These are phyloP conservation scores for Poicephalus gulielmi DNA, from an alignment of 2,113 vertebrate species.

Conservation along the genomic window DNA sequence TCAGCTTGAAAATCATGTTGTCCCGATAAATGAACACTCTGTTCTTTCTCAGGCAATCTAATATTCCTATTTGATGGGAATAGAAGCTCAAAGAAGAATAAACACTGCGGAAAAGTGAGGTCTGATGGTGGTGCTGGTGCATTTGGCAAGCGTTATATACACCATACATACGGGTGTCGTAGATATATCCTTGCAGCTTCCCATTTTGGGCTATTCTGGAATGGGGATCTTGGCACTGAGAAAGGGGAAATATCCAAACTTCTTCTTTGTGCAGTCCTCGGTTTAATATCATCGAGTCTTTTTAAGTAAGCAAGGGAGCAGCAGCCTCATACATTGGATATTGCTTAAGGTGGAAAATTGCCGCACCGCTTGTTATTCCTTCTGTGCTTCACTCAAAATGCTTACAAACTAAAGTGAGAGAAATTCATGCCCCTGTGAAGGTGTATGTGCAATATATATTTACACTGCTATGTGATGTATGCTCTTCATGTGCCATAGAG, in stretches of 20 bases:
- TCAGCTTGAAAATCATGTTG: conserved; percentile 1
- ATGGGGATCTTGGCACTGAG: not conserved
- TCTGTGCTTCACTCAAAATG: not conserved
- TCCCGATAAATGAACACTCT: not conserved
- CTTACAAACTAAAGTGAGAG: not conserved
- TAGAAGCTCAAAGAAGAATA: not conserved
- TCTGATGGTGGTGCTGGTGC: not conserved
- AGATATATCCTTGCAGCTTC: not conserved
- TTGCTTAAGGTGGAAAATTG: not conserved
- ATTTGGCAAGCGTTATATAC: not conserved
- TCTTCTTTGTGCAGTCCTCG: not conserved
- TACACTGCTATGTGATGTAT: too few species aligned
- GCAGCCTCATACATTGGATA: not conserved
- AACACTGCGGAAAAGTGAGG: not conserved
- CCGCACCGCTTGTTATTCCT: accelerated
- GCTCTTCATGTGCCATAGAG: accelerated
- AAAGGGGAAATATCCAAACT: not conserved
- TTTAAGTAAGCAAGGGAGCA: not conserved
- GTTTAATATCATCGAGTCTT: not conserved
- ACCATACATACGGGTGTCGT: accelerated
- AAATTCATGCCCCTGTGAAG: not conserved
- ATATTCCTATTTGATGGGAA: not conserved
- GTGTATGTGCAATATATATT: accelerated
- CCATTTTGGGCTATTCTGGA: not conserved
- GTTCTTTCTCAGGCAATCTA: not conserved